Evolutionary conservation across 1,140 invertebrate genomes (phyloP).

Genomic region (Periplaneta americana): DNA sequence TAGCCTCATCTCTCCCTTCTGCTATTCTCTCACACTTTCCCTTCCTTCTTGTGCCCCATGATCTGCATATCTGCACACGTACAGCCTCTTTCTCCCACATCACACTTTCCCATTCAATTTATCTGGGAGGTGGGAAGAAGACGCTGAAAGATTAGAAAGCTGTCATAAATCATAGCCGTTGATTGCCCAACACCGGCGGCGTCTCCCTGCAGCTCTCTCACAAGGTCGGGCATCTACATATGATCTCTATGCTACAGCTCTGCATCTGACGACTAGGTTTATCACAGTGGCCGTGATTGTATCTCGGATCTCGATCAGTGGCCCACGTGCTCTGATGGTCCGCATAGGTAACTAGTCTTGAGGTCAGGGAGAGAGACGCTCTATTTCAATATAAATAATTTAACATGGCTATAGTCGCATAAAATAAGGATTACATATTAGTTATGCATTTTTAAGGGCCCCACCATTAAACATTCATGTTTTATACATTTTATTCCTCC

Average conservation of each 20-base stretch:
- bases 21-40: background rate
- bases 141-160: background rate
- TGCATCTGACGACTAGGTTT: background rate
- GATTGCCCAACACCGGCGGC: background rate
- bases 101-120: background rate
- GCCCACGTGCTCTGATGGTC: background rate
- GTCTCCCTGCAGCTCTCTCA: too few relatives aligned
- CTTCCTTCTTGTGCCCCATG: background rate
- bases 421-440: too few relatives aligned
- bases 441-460: too few relatives aligned
- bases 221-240: background rate
- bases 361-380: too few relatives aligned
- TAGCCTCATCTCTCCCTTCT: background rate
- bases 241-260: background rate
- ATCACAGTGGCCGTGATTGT: background rate
- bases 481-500: too few relatives aligned
- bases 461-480: too few relatives aligned
- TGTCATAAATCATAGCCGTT: background rate
- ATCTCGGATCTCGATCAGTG: background rate
- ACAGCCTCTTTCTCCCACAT: background rate
- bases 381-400: too few relatives aligned
- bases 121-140: background rate
- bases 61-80: background rate
- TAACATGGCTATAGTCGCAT: too few relatives aligned
- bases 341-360: too few relatives aligned